These are phyloP conservation scores for Peromyscus californicus DNA, from an alignment of 2,113 vertebrate genomes.

Conservation along the genomic window DNA sequence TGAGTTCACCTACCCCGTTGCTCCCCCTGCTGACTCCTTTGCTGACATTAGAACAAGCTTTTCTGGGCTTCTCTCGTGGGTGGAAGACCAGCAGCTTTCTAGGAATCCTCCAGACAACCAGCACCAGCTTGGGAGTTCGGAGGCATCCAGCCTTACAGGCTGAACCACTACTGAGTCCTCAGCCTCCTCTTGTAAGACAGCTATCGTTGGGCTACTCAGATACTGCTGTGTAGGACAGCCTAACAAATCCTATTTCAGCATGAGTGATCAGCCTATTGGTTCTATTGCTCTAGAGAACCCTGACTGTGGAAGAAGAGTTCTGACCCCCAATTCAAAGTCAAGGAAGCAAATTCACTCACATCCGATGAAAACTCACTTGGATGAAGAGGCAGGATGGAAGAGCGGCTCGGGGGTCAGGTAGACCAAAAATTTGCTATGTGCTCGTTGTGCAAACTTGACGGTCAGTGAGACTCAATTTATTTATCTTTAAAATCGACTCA, in stretches of 20 bases:
- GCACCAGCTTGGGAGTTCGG: background rate
- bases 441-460: background rate
- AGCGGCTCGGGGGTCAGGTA: background rate
- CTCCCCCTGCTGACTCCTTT: background rate
- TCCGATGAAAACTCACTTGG: background rate
- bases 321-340: background rate
- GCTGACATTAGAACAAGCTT: background rate
- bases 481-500: slow-evolving; percentile 18
- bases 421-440: background rate
- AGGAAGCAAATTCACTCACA: background rate
- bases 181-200: background rate
- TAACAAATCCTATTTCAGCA: background rate
- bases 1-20: background rate
- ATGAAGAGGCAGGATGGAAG: background rate
- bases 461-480: background rate
- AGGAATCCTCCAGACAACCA: background rate
- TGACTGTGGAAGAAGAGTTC: background rate
- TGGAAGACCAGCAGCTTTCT: background rate
- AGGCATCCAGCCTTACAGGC: background rate
- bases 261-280: too few relatives aligned
- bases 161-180: background rate
- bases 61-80: background rate
- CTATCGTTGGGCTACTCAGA: background rate
- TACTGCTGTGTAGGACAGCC: background rate
- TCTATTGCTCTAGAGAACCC: background rate